Evolutionary conservation across 2,113 vertebrate genomes (phyloP), one percentile per base, ranked within the genome.

Genomic region (Telmatochromis brachygnathus): DNA sequence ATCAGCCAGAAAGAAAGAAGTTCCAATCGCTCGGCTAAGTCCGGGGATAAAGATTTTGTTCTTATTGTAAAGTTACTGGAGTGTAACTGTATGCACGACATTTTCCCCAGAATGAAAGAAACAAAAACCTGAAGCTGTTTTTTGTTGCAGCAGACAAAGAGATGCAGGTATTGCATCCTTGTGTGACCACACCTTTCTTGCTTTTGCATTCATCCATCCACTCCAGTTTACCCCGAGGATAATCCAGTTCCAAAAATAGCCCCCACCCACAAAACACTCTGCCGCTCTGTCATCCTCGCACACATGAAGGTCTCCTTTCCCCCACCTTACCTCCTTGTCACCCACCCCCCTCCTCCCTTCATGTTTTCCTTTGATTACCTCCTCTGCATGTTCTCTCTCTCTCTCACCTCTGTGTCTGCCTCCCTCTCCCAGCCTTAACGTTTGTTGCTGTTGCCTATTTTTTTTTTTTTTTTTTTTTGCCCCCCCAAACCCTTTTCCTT

Each of bases 191-290:
- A 87, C 83, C 79, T 82, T 73, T 49, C 21, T 91, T 81, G 47
- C 73, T 88, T 89, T 91, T 84, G 19, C 62, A 53, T 88, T 55
- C 65, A 70, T 87, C 90, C 53, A 21, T 68, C 70, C 84, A 80
- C 39, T 56, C 39, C 56, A 37, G 28, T 91, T 90, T 70, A 68
- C 87, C 83, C 88, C 21, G 88, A 88, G 87, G 88, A 90, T 68
- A 86, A 37, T 88, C 14, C 28, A 79, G 39, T 26, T 77, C 90
- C 81, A 86, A 80, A 93, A 93, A 93, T 93, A 93, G 79, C 86
- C 51, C 83, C 13, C 79, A 94, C 68, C 68, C 13, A 2, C 60
- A 65, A 42, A 42, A 70, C 12, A 70, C 37, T 86, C 23, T 73
- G 79, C 37, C 49, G 79, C 55, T 83, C 85, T 84, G 49, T 77